Percentiles rank a stretch among this genome's conserved stretches.
phyloP scores from a whole-genome alignment of 2,113 vertebrate genomes.

The Barnardius zonarius region DNA sequence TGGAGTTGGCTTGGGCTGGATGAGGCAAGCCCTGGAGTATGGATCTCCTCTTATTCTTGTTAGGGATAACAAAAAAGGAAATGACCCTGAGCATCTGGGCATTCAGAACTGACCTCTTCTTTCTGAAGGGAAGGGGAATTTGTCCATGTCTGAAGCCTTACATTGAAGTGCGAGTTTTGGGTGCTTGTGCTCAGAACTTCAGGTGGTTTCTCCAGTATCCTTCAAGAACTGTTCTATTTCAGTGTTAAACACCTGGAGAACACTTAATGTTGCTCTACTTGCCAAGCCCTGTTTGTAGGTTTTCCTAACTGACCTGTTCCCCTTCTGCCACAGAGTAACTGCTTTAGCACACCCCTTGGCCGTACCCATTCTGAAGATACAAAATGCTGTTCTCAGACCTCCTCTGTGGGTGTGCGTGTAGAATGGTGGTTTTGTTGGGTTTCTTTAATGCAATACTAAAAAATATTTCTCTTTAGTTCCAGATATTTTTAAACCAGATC shows the following conservation, averaged over 20 bases:
- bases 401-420: fast-evolving
- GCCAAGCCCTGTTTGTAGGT: neutral
- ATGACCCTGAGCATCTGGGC: neutral
- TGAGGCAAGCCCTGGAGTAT: neutral
- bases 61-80: neutral
- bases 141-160: neutral
- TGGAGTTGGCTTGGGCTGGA: neutral
- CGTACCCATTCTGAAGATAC: fast-evolving
- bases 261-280: neutral
- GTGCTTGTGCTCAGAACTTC: neutral
- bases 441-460: neutral
- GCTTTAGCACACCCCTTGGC: neutral
- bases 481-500: slow-evolving; percentile 95
- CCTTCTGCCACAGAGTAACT: no score
- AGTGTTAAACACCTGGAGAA: neutral
- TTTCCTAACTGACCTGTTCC: neutral
- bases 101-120: neutral
- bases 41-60: neutral
- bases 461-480: slow-evolving; percentile 79
- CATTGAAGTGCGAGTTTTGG: neutral
- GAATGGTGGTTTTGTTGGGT: neutral
- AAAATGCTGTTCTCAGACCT: neutral
- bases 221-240: neutral
- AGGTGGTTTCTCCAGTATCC: neutral
- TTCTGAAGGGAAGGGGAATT: neutral